These are phyloP conservation scores for Drepana arcuata DNA, from an alignment of 1,140 invertebrate species.

Conservation along the genomic window DNA sequence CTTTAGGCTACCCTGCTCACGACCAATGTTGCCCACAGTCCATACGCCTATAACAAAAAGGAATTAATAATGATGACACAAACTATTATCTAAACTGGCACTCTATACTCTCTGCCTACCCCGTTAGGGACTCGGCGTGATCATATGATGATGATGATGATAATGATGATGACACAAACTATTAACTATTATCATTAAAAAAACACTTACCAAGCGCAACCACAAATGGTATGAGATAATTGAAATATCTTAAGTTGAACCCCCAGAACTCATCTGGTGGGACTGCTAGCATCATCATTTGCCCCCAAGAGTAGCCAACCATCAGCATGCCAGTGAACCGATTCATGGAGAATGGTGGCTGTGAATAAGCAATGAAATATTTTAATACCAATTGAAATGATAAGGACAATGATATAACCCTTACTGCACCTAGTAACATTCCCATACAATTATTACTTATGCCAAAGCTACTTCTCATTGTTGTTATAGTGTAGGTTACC, in stretches of 20 bases:
- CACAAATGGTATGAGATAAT: slow-evolving; percentile 80
- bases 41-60: slow-evolving; percentile 80
- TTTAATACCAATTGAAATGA: slow-evolving; percentile 2
- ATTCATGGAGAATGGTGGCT: slow-evolving; percentile 85
- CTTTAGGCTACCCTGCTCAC: slow-evolving; percentile 80
- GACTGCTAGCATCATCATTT: slow-evolving; percentile 81
- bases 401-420: no score
- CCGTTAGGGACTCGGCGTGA: no score
- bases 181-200: no score
- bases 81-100: no score
- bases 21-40: slow-evolving; percentile 91
- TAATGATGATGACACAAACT: no score
- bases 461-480: no score
- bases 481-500: no score
- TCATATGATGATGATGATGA: no score
- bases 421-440: no score
- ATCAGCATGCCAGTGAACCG: slow-evolving; percentile 84
- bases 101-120: no score
- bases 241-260: slow-evolving; percentile 79
- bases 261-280: slow-evolving; percentile 82
- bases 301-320: slow-evolving; percentile 86
- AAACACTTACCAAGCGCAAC: slow-evolving; percentile 85
- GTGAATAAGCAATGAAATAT: slow-evolving; percentile 28
- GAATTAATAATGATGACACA: slow-evolving; percentile 5
- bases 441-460: slow-evolving; percentile 1